phyloP scores from a whole-genome alignment of 2,113 vertebrate species.

The Oceanodroma tethys region DNA sequence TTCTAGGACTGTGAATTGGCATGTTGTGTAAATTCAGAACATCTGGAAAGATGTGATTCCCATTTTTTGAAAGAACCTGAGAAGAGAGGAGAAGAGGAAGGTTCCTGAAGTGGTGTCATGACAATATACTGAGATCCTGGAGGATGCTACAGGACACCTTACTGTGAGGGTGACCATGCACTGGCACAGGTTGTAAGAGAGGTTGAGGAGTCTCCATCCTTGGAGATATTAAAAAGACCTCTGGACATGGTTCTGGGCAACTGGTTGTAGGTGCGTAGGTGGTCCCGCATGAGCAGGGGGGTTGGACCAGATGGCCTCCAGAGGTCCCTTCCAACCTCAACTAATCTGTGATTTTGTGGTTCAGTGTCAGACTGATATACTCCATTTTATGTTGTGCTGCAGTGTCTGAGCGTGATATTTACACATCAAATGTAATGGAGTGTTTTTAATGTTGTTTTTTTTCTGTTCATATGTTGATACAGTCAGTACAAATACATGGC shows the following conservation, averaged over 20 bases:
- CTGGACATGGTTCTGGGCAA: neutral
- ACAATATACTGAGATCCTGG: neutral
- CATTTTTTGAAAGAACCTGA: neutral
- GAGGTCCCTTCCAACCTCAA: neutral
- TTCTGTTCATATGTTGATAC: neutral
- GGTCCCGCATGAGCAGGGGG: neutral
- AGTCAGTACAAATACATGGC: neutral
- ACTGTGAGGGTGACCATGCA: neutral
- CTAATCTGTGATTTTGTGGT: neutral
- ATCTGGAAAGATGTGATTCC: neutral
- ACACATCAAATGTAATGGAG: neutral
- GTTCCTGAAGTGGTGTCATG: neutral
- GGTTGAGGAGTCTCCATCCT: neutral
- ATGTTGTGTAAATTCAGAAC: neutral
- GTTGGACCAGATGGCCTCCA: neutral
- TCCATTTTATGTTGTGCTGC: neutral
- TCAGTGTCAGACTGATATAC: neutral
- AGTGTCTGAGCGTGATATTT: neutral
- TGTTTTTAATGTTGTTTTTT: neutral
- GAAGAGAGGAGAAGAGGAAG: neutral
- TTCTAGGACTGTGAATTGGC: neutral
- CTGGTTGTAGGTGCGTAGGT: neutral
- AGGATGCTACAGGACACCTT: neutral
- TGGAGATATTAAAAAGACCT: neutral
- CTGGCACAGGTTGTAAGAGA: neutral